Base-by-base conservation (phyloP, 2,113 vertebrate genomes). In the Rhinogobius similis region DNA sequence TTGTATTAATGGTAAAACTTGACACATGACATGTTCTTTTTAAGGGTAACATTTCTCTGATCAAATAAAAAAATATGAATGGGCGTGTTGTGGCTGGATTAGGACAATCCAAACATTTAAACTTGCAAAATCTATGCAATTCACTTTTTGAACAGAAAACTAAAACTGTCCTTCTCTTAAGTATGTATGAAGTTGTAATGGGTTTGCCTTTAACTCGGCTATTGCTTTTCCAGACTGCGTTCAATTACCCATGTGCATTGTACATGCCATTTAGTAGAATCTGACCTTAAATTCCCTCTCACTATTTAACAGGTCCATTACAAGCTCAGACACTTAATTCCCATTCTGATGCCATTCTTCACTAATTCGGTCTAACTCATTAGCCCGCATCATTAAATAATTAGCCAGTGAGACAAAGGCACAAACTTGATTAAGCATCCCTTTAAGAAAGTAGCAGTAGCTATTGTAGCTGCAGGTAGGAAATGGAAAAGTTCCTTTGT, bases 311-410 rank as follows among this genome's bases (percentile, higher is more conserved):
- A 77, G 87, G 79, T 77, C 84, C 70, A 79, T 81, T 90, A 76
- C 81, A 72, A 76, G 70, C 82, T 78, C 78, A 82, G 72, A 77
- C 73, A 62, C 82, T 53, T 36, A 36, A 38, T 61, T 77, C 78
- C 74, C 84, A 79, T 89, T 85, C 70, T 76, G 70, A 84, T 81
- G 89, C 84, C 87, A 91, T 77, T 82, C 80, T 70, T 78, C 82
- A 87, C 87, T 90, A 90, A 90, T 87, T 83, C 78, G 63, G 77
- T 79, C 71, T 43, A 89, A 86, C 86, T 86, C 84, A 90, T 92
- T 87, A 89, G 83, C 72, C 82, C 73, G 75, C 78, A 81, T 87
- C 72, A 67, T 88, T 89, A 89, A 83, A 86, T 90, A 90, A 92
- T 89, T 87, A 87, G 77, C 75, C 81, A 83, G 73, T 68, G 82